Evolutionary conservation across 2,113 vertebrate genomes (phyloP).

Genomic region (Prunella fulvescens): DNA sequence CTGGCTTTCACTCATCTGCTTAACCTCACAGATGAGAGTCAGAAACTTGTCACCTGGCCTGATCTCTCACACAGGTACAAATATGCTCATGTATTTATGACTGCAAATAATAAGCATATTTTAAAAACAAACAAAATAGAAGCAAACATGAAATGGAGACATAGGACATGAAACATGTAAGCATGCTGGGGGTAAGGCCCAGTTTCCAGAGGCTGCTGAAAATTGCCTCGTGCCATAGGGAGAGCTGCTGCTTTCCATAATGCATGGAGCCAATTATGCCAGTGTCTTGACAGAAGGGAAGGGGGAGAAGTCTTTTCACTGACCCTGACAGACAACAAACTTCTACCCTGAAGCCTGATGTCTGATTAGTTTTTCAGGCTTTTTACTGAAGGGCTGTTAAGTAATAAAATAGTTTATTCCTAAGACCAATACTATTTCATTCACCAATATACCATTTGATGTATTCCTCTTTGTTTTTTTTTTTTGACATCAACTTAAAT

Average conservation of each 20-base stretch:
- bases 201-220: background rate
- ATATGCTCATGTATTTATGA: background rate
- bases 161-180: fast-evolving
- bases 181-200: background rate
- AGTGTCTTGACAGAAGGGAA: background rate
- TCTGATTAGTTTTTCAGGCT: background rate
- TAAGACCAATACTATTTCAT: background rate
- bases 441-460: background rate
- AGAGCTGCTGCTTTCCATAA: background rate
- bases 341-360: background rate
- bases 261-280: background rate
- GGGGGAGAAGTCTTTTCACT: background rate
- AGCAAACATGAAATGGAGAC: background rate
- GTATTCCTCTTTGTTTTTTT: background rate
- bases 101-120: background rate
- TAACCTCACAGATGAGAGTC: background rate
- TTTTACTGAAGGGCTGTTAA: background rate
- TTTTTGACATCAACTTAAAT: background rate
- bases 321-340: background rate
- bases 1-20: background rate
- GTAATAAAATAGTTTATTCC: background rate
- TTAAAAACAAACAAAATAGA: background rate
- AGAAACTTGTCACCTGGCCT: background rate
- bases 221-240: background rate
- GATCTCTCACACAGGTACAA: background rate